These are phyloP conservation scores for Phoronis australis DNA, from an alignment of 2,888 invertebrate genomes.

Conservation along the genomic window DNA sequence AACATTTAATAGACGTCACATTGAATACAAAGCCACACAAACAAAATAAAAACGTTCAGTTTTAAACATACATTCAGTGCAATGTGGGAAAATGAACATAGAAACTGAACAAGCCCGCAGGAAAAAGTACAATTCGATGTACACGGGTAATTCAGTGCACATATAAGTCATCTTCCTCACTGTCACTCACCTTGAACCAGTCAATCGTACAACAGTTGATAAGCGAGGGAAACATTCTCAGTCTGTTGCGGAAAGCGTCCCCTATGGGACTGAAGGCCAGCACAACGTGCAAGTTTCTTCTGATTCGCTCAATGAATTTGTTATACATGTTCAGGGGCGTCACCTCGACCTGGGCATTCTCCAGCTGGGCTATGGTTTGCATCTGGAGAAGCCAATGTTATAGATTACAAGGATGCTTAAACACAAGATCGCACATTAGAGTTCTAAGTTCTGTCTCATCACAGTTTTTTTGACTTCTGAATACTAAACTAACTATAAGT, in stretches of 20 bases:
- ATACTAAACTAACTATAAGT: too few species aligned
- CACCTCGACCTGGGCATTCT: constrained; percentile 41
- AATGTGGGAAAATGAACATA: too few species aligned
- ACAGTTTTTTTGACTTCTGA: too few species aligned
- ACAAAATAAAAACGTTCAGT: too few species aligned
- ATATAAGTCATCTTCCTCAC: not conserved
- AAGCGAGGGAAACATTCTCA: constrained; percentile 52
- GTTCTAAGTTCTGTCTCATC: too few species aligned
- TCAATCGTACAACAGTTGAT: constrained; percentile 53
- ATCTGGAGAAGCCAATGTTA: constrained; percentile 29
- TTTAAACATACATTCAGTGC: too few species aligned
- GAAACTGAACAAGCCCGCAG: too few species aligned
- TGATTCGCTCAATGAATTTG: constrained; percentile 47
- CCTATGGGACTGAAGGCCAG: constrained; percentile 52
- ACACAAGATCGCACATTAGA: too few species aligned
- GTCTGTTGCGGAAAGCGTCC: constrained; percentile 47
- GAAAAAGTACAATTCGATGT: not conserved
- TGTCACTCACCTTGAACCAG: constrained; percentile 53
- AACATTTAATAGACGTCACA: too few species aligned
- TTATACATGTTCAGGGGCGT: constrained; percentile 51
- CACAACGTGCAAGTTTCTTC: constrained; percentile 48
- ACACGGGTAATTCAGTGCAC: not conserved
- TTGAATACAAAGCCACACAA: too few species aligned
- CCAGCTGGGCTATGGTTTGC: constrained; percentile 41
- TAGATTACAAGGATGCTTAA: too few species aligned